A percentile compares a stretch with the other conserved stretches of the same genome.
Evolutionary conservation across 2,888 invertebrate species (phyloP).

Genomic region (Eupsilia transversa): DNA sequence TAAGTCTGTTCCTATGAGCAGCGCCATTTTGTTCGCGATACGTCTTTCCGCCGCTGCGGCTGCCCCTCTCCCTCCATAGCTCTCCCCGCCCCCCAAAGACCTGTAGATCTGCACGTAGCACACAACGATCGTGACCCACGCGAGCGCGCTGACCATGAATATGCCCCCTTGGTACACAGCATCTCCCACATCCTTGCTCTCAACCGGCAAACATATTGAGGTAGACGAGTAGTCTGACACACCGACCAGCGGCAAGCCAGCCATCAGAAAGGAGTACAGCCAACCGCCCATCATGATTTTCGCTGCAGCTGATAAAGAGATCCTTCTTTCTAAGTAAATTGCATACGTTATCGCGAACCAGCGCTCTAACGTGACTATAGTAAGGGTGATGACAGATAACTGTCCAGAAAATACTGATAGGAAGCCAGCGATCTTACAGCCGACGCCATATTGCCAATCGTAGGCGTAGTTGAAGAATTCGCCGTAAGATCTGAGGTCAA

Average conservation of each 20-base stretch:
- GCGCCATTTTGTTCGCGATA: slow-evolving; percentile 97
- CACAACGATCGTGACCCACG: slow-evolving; percentile 95
- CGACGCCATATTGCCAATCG: slow-evolving; percentile 95
- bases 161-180: slow-evolving; percentile 94
- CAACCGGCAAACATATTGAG: slow-evolving; percentile 96
- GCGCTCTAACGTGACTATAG: slow-evolving; percentile 96
- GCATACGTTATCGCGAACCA: slow-evolving; percentile 96
- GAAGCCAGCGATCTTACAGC: slow-evolving; percentile 96
- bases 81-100: slow-evolving; percentile 93
- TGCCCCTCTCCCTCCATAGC: slow-evolving; percentile 91
- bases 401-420: slow-evolving; percentile 96
- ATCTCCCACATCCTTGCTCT: slow-evolving; percentile 93
- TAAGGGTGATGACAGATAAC: slow-evolving; percentile 96
- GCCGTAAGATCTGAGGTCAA: slow-evolving; percentile 95
- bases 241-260: slow-evolving; percentile 94
- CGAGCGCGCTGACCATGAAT: slow-evolving; percentile 94
- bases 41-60: slow-evolving; percentile 92
- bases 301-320: slow-evolving; percentile 93
- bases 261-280: slow-evolving; percentile 94
- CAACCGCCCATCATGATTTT: slow-evolving; percentile 95
- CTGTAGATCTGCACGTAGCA: slow-evolving; percentile 97
- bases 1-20: slow-evolving; percentile 96
- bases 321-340: slow-evolving; percentile 94
- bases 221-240: slow-evolving; percentile 97
- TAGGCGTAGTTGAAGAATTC: slow-evolving; percentile 97